These are phyloP conservation scores for Brienomyrus brachyistius DNA, from an alignment of 2,113 vertebrate genomes.

Conservation along the genomic window DNA sequence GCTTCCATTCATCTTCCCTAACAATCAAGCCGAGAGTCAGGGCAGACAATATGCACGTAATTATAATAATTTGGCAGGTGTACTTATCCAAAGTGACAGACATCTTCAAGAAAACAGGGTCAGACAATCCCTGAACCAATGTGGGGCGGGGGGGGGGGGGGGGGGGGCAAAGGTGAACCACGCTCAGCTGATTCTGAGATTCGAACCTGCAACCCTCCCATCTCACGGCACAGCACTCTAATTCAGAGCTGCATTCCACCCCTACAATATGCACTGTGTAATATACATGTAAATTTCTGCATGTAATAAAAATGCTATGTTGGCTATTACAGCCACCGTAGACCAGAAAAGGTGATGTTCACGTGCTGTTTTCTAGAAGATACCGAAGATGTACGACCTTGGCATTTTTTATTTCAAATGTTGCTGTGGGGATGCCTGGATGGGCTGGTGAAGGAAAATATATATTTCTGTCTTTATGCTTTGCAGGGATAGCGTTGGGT, in stretches of 20 bases:
- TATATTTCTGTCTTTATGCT: background rate
- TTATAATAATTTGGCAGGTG: background rate
- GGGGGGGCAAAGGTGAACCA: background rate
- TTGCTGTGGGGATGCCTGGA: background rate
- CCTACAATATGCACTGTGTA: background rate
- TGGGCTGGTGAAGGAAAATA: background rate
- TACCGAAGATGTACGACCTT: background rate
- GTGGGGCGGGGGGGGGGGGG: background rate
- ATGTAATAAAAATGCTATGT: background rate
- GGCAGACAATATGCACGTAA: background rate
- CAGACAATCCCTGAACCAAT: background rate
- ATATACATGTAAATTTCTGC: background rate
- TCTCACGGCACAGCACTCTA: background rate
- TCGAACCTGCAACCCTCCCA: background rate
- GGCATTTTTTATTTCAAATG: background rate
- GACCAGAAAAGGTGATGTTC: background rate
- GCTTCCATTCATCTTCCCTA: background rate
- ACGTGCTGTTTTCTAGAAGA: background rate
- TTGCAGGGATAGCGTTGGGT: background rate
- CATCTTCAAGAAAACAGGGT: background rate
- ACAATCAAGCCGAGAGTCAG: background rate
- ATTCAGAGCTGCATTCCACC: background rate
- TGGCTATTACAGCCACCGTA: background rate
- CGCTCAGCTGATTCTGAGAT: background rate
- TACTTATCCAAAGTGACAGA: background rate